Base-by-base conservation (phyloP, 1,140 invertebrate genomes). In the Brachionus asplanchnoidis region DNA sequence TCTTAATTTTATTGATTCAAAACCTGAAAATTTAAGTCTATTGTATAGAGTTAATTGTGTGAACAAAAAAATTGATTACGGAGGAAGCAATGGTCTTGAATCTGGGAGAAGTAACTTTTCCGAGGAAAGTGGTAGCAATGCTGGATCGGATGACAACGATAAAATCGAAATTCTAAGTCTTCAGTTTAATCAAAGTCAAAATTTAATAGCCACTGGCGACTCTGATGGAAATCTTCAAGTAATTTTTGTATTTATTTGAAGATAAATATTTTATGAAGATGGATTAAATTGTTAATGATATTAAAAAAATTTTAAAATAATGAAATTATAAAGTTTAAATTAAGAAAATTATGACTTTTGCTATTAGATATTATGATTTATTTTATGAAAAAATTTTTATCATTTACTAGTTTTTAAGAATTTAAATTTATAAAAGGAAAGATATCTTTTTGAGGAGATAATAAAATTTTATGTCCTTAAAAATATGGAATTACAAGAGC, bases 141-240 rank as follows among this genome's bases (percentile, higher is more conserved):
- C 32, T 3, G 50, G 7, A 6, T 82, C 79, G 1, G 44, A 77
- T 46, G 79, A 65, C 3, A 17, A 82, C 9, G 79, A 82, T 11
- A 82, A 82, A 60, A 9, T 42, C n/a, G 79, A 82, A 60, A 46
- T 82, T 60, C 28, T 82, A 44, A 82, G 79, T 44, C 23, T 82
- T 28, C 53, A 82, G 17, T 82, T 82, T 40, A 60, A 82, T 32
- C 28, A 82, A n/a, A 44, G 20, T 82, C 60, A 65, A 68, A 82
- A 82, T 32, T 20, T 82, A 40, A 23, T 82, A 1, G 79, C 79
- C 17, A 82, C 53, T n/a, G 79, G 79, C 5, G 60, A 68, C 32
- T 82, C 79, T 20, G 42, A 82, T 82, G 79, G 79, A 17, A 26
- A 60, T 8, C 7, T 82, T 6, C 46, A 79, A 36, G 77, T 79